Base-by-base conservation (phyloP, 2,888 invertebrate genomes). In the Linnaemya tessellans region DNA sequence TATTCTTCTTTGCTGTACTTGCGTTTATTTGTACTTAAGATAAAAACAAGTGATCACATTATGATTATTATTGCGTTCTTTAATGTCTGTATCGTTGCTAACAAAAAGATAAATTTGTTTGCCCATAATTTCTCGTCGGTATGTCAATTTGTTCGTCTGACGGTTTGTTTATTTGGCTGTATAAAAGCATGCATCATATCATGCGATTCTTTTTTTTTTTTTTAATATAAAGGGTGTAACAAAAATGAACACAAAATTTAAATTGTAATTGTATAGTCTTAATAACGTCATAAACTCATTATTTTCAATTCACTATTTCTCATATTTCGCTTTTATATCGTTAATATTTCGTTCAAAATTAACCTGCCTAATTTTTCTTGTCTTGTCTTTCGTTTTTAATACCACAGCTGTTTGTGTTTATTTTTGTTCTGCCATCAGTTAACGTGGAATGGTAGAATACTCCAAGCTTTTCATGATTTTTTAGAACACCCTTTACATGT, bases 41-140 rank as follows among this genome's bases (percentile, higher is more conserved):
- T 73, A 80, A 65, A 80, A 58, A 56, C 80, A 73, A 80, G 80
- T 73, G 80, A 73, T 80, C 80, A 80, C 65, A 65, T 73, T 80
- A 80, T 73, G 71, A 80, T 73, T 80, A 73, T 65, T 71, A 68
- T 58, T 58, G 49, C 67, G 58, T 79, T 62, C 58, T 67, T 68
- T 22, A 15, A 10, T 60, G 51, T 51, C 15, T 15, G 1, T 65
- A 9, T 41, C 3, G 1, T 38, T 9, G 8, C 22, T 13, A 2
- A 60, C 60, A 60, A 73, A 35, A 8, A 9, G 13, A 30, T 20
- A 46, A 43, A 56, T 67, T 56, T 56, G 75, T 65, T 74, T 74
- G 64, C 2, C 65, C 56, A 77, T 46, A 65, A 56, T 56, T 58
- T 38, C 51, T 20, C 18, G 79, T n/a, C 51, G 64, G 62, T 62